Conservation (phyloP, 2,113 vertebrate genomes). For the Crotalus horridus region DNA sequence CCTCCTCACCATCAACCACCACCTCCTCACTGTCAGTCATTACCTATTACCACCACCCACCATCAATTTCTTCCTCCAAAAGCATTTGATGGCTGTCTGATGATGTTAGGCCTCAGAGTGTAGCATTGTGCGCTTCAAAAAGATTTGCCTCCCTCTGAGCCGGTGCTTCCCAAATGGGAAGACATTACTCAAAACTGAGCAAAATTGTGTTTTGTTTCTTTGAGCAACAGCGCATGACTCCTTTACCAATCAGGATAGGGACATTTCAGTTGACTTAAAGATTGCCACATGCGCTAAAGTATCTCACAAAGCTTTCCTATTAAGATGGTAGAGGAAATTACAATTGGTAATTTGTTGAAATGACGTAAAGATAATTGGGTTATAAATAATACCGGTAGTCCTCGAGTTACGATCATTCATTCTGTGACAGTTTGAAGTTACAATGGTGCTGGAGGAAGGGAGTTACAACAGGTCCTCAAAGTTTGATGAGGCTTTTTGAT, state of each 20-base stretch:
- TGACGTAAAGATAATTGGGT: not conserved
- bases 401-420: not conserved
- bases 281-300: not conserved
- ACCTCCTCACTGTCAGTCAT: not conserved
- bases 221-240: not conserved
- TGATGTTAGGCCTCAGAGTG: too few species aligned
- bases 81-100: not conserved
- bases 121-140: not conserved
- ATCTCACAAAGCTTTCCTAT: not conserved
- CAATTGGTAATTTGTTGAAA: not conserved
- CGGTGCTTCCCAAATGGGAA: not conserved
- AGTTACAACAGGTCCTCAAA: not conserved
- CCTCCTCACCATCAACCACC: not conserved
- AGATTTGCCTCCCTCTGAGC: not conserved
- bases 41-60: not conserved
- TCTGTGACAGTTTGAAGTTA: not conserved
- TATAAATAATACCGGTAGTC: not conserved
- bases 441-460: not conserved
- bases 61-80: not conserved
- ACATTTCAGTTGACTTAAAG: not conserved
- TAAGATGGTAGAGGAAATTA: not conserved
- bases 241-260: not conserved
- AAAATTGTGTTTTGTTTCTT: not conserved
- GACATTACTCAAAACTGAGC: not conserved
- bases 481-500: not conserved